Evolutionary conservation across 2,888 invertebrate genomes (phyloP), one percentile per base, ranked within the genome.

Genomic region (Callimorpha dominula): DNA sequence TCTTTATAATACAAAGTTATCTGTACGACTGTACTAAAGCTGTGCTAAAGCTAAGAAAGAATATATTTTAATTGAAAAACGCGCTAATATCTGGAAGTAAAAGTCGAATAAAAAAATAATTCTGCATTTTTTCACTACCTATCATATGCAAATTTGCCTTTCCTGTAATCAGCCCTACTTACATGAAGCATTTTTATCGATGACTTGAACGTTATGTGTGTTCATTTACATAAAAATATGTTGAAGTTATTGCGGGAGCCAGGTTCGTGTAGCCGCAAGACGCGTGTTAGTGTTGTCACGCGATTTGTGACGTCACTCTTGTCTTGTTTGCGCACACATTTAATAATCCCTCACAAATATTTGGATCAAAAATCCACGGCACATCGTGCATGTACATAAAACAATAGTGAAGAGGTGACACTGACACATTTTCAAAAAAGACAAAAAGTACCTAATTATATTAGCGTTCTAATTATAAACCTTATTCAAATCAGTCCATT

Each of bases 201-300:
- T 12, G 49, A 50, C 9, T 65, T 12, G 15, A 65, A 50, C 49
- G 31, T 17, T 31, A 50, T 49, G 49, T 65, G 49, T 50, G 9
- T 49, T 49, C 14, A 65, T 65, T 65, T 65, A 65, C 65, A 65
- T 65, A 65, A 65, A 65, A 17, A 31, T 50, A 65, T 17, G 15
- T 49, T 49, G 15, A 65, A 49, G 31, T 50, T 49, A 11, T 65
- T 31, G 15, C 15, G 31, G 49, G 4, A 50, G 20, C 15, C 31
- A 12, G 49, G 49, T 31, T 49, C 57, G 20, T 57, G 57, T 31
- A 11, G 12, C 4, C 49, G 49, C 8, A 31, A 31, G 14, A 8
- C 14, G 15, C 9, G 49, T 3, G 15, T 9, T 15, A 49, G 49
- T 15, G 15, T 17, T 20, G 65, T 65, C 65, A 65, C 65, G 65